Evolutionary conservation across 2,113 vertebrate genomes (phyloP).

Genomic region (Malurus cyaneus): DNA sequence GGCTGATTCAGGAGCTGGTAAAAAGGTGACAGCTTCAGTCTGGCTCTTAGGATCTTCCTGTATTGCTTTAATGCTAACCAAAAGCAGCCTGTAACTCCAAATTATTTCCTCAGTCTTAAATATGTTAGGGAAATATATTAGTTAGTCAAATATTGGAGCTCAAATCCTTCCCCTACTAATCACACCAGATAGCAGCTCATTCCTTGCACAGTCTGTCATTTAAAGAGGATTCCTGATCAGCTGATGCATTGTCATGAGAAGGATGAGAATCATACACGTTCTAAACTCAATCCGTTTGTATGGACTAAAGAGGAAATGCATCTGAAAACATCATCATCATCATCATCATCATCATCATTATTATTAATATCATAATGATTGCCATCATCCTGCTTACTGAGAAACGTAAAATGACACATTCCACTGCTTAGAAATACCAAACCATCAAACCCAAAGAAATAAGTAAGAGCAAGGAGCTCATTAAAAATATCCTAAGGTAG

Average conservation of each 20-base stretch:
- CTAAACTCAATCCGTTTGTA: not conserved
- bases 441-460: not conserved
- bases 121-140: no score
- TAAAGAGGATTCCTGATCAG: not conserved
- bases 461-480: not conserved
- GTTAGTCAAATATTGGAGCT: not conserved
- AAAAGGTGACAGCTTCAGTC: not conserved
- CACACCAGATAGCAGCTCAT: not conserved
- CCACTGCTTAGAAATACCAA: not conserved
- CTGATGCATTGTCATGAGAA: not conserved
- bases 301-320: not conserved
- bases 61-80: not conserved
- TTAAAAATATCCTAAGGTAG: not conserved
- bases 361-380: not conserved
- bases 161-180: not conserved
- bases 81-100: not conserved
- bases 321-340: not conserved
- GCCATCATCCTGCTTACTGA: not conserved
- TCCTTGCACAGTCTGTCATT: not conserved
- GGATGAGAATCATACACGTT: not conserved
- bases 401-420: not conserved
- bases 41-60: not conserved
- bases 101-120: not conserved
- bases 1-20: not conserved
- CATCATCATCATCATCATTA: no score